Evolutionary conservation across 1,140 invertebrate genomes (phyloP).

Genomic region (Scaptomyza montana): DNA sequence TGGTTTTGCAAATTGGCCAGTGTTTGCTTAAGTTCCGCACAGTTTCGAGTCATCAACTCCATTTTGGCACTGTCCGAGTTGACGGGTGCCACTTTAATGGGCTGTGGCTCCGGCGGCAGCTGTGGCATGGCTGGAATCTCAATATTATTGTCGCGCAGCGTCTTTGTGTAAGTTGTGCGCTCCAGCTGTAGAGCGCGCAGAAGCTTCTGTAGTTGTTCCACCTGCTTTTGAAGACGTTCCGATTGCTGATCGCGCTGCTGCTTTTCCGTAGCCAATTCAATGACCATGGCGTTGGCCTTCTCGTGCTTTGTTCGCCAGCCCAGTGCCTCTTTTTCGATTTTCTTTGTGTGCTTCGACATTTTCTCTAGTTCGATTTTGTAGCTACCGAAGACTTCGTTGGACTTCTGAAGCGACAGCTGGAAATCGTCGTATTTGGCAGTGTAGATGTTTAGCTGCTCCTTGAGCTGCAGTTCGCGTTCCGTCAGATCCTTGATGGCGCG

Average conservation of each 20-base stretch:
- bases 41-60: conserved; percentile 86
- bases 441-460: conserved; percentile 90
- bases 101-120: conserved; percentile 81
- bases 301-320: conserved; percentile 94
- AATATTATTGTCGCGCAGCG: conserved; percentile 86
- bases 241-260: conserved; percentile 88
- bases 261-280: conserved; percentile 91
- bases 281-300: conserved; percentile 89
- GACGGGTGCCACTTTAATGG: conserved; percentile 61
- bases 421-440: conserved; percentile 97
- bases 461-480: conserved; percentile 87
- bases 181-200: conserved; percentile 91
- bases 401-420: conserved; percentile 92
- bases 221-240: conserved; percentile 87
- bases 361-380: conserved; percentile 96
- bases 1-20: conserved; percentile 86
- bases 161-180: conserved; percentile 85
- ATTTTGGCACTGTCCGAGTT: conserved; percentile 84
- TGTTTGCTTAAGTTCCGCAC: conserved; percentile 86
- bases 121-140: conserved; percentile 85
- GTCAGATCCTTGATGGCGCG: conserved; percentile 88
- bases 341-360: conserved; percentile 95
- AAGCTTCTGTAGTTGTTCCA: conserved; percentile 91
- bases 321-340: conserved; percentile 92
- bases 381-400: conserved; percentile 93